phyloP scores from a whole-genome alignment of 2,113 vertebrate species.

The Eidolon helvum region DNA sequence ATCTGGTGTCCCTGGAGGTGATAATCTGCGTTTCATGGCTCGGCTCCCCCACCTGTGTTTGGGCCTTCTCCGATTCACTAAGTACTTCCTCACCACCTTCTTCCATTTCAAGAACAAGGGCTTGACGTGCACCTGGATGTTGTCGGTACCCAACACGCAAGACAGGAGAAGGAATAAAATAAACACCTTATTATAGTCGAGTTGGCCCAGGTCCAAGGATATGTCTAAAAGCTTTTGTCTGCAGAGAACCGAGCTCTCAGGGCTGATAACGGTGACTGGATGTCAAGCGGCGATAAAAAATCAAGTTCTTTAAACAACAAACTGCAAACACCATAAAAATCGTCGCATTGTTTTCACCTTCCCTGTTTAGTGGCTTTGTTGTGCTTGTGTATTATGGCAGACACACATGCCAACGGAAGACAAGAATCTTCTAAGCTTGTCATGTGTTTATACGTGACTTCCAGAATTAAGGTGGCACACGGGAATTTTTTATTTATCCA shows the following conservation, averaged over 20 bases:
- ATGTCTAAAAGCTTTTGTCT: slow-evolving; percentile 53
- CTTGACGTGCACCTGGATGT: slow-evolving; percentile 79
- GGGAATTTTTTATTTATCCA: not conserved
- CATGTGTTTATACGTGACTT: not conserved
- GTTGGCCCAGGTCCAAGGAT: slow-evolving; percentile 44
- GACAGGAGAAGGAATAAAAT: slow-evolving; percentile 41
- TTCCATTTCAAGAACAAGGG: slow-evolving; percentile 68
- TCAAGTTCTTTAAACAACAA: slow-evolving; percentile 47
- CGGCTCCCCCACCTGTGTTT: slow-evolving; percentile 72
- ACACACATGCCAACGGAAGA: not conserved
- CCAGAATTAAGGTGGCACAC: not conserved
- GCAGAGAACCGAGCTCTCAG: slow-evolving; percentile 32
- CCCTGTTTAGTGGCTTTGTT: slow-evolving; percentile 33
- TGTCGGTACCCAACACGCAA: slow-evolving; percentile 68
- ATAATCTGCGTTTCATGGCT: slow-evolving; percentile 76
- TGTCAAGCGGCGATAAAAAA: slow-evolving; percentile 47
- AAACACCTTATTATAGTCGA: slow-evolving; percentile 58
- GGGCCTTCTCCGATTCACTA: slow-evolving; percentile 54
- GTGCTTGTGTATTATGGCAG: not conserved
- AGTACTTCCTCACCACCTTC: slow-evolving; percentile 57
- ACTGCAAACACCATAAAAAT: slow-evolving; percentile 49
- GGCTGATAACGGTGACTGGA: slow-evolving; percentile 1
- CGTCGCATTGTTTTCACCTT: slow-evolving; percentile 57
- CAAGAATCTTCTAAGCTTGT: not conserved
- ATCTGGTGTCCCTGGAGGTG: slow-evolving; percentile 66